Conservation (phyloP, 2,113 vertebrate species). For the Amphiprion ocellaris region DNA sequence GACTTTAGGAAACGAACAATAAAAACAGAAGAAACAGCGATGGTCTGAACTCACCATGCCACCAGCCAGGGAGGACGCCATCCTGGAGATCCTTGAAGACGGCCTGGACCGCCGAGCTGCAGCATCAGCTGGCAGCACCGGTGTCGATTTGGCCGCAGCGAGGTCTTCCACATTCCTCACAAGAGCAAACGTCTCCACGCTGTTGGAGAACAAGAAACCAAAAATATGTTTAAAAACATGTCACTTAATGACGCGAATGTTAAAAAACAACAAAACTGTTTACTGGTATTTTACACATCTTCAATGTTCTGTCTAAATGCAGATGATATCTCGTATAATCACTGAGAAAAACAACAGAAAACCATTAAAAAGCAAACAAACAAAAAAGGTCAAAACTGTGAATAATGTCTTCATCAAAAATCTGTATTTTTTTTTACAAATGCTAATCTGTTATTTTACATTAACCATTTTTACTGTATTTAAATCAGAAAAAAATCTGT, state of each 20-base stretch:
- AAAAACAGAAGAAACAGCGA: not conserved
- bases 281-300: too few relatives aligned
- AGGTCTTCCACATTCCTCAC: conserved; percentile 87
- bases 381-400: too few relatives aligned
- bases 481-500: too few relatives aligned
- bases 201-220: conserved; percentile 54
- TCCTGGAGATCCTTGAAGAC: conserved; percentile 50
- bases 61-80: conserved; percentile 31
- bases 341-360: too few relatives aligned
- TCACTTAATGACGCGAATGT: not conserved
- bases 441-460: too few relatives aligned
- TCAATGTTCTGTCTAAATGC: too few relatives aligned
- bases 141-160: conserved; percentile 72
- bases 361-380: too few relatives aligned
- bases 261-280: too few relatives aligned
- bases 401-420: too few relatives aligned
- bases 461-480: too few relatives aligned
- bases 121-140: conserved; percentile 78
- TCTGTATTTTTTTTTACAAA: too few relatives aligned
- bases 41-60: conserved; percentile 54
- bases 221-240: not conserved
- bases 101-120: conserved; percentile 53
- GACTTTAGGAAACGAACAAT: not conserved
- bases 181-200: conserved; percentile 84
- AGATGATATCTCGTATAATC: too few relatives aligned